Evolutionary conservation across 2,113 vertebrate species (phyloP), one percentile per base, ranked within the genome.

Genomic region (Chrysemys picta): DNA sequence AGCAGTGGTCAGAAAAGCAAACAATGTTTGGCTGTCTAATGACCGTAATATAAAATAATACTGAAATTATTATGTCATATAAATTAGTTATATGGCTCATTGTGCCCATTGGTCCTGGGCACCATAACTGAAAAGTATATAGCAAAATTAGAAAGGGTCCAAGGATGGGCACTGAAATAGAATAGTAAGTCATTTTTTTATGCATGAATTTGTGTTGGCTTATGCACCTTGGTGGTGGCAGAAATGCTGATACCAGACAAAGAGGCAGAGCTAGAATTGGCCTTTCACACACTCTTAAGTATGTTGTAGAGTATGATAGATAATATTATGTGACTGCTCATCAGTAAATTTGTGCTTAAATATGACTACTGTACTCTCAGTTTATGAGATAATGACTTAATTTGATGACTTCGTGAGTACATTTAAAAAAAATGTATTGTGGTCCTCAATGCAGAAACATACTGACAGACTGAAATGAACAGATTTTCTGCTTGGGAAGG

Each of bases 331-430:
- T 90, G n/a, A 9, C 79, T 19, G 83, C 16, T 56, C 87, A 24
- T 59, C 69, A 29, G 6, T 79, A 79, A 53, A 21, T 76, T 80
- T 38, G 59, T 88, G 75, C 91, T 21, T 62, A 95, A 79, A 79
- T 38, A 35, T 62, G 35, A 50, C 31, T 69, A 21, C 17, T 76
- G 38, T 56, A 88, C 65, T 83, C 24, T 14, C 5, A 0, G 0
- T 29, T 49, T 75, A 17, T 45, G 54, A 84, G 10, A 76, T 72
- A 57, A 54, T 17, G 54, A 10, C 53, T 84, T 69, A 53, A 57
- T 50, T 3, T 79, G 79, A 14, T 78, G 22, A 13, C 80, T 79
- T 5, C 25, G 53, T 47, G 80, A 10, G 85, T 89, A 65, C 75
- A 42, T 57, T 93, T 89, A 14, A 38, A 69, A 24, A 47, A 78